Conservation (phyloP, 2,888 invertebrate species). For the Apamea sordens region DNA sequence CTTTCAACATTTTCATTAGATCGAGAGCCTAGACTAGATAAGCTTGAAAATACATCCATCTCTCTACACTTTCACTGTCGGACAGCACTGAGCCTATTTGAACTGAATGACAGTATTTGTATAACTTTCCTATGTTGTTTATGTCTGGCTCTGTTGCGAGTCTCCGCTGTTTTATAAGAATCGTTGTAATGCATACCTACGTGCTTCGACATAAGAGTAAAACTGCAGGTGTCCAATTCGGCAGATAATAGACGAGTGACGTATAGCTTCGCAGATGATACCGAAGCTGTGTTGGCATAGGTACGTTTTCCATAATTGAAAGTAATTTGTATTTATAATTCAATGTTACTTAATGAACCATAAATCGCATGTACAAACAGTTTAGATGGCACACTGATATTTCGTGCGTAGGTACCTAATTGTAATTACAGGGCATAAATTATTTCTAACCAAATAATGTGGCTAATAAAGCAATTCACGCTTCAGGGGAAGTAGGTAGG, state of each 20-base stretch:
- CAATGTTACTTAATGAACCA: conserved; percentile 20
- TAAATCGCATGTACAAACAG: conserved; percentile 58
- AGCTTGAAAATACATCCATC: conserved; percentile 49
- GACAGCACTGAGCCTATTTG: conserved; percentile 53
- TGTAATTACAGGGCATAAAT: conserved; percentile 67
- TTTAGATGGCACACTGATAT: conserved; percentile 54
- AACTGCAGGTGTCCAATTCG: conserved; percentile 17
- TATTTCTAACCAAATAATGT: conserved; percentile 70
- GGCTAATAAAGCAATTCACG: conserved; percentile 78
- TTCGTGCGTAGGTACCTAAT: conserved; percentile 58
- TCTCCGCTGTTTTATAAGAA: conserved; percentile 19
- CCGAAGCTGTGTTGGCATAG: background rate
- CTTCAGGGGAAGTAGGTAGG: conserved; percentile 75
- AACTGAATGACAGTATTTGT: conserved; percentile 41
- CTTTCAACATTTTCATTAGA: conserved; percentile 70
- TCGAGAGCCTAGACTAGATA: conserved; percentile 56
- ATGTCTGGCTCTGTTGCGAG: conserved; percentile 25
- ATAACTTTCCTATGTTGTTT: conserved; percentile 52
- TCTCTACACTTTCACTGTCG: conserved; percentile 63
- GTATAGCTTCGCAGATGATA: background rate
- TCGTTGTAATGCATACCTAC: conserved; percentile 1
- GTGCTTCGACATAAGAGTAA: conserved; percentile 3
- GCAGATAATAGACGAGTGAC: conserved; percentile 1
- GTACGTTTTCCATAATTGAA: conserved; percentile 25
- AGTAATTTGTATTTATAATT: conserved; percentile 13